These are phyloP conservation scores for Bos javanicus DNA, from an alignment of 2,113 vertebrate genomes.

Conservation along the genomic window DNA sequence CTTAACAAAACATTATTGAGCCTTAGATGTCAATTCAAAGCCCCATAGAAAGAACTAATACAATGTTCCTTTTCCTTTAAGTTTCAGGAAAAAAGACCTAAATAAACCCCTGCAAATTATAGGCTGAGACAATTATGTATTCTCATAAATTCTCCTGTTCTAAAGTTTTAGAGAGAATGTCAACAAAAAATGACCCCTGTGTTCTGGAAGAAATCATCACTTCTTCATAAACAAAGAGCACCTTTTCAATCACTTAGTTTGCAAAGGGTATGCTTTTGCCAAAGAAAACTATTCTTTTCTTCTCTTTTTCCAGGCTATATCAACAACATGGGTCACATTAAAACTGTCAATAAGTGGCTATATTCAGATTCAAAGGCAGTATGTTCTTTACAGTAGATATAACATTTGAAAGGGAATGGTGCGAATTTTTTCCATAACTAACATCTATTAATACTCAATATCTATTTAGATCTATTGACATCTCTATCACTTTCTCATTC, in stretches of 20 bases:
- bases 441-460: neutral
- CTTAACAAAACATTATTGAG: neutral
- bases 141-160: neutral
- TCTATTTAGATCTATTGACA: neutral
- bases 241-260: neutral
- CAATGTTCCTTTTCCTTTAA: neutral
- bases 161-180: neutral
- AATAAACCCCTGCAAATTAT: neutral
- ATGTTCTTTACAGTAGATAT: neutral
- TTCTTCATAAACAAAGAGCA: neutral
- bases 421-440: neutral
- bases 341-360: neutral
- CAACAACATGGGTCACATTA: neutral
- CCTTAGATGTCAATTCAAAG: neutral
- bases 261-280: neutral
- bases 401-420: neutral
- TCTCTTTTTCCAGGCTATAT: neutral
- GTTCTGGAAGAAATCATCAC: neutral
- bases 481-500: neutral
- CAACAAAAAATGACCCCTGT: neutral
- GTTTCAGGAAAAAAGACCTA: neutral
- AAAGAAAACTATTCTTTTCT: neutral
- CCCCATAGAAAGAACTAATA: neutral
- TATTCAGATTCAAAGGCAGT: neutral
- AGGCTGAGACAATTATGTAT: neutral